Evolutionary conservation across 2,797 vertebrate species (phyloP).

Genomic region (Aldrovandia affinis): DNA sequence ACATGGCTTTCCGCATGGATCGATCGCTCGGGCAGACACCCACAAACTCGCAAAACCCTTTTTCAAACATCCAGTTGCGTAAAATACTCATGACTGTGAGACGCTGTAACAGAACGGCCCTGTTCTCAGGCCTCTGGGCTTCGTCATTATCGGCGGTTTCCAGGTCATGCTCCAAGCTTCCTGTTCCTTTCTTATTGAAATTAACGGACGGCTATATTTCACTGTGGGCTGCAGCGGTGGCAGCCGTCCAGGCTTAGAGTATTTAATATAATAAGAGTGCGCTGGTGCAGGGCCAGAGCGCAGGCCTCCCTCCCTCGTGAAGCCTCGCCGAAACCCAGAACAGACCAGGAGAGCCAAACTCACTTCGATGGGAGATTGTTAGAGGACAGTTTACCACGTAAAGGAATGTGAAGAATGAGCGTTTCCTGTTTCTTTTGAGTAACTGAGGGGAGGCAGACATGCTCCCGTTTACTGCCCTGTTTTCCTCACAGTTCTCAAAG

Average conservation of each 20-base stretch:
- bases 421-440: conserved; percentile 4
- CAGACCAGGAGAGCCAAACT: not conserved
- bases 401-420: conserved; percentile 17
- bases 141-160: conserved; percentile 8
- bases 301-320: not conserved
- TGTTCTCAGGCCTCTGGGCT: not conserved
- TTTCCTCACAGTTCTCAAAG: not conserved
- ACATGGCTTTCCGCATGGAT: conserved; percentile 27
- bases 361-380: not conserved
- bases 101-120: not conserved
- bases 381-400: not conserved
- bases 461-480: not conserved
- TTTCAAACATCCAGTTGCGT: not conserved
- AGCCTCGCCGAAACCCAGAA: conserved; percentile 10
- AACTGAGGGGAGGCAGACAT: not conserved
- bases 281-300: not conserved
- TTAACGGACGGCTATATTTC: conserved; percentile 28
- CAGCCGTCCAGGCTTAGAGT: conserved; percentile 22
- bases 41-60: not conserved
- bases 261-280: conserved; percentile 56
- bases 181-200: conserved; percentile 21
- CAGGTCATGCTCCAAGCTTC: conserved; percentile 21
- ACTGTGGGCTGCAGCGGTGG: conserved; percentile 22
- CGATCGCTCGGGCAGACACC: not conserved
- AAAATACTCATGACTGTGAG: not conserved